Conservation (phyloP, 2,888 invertebrate species). For the Prenolepis imparis region DNA sequence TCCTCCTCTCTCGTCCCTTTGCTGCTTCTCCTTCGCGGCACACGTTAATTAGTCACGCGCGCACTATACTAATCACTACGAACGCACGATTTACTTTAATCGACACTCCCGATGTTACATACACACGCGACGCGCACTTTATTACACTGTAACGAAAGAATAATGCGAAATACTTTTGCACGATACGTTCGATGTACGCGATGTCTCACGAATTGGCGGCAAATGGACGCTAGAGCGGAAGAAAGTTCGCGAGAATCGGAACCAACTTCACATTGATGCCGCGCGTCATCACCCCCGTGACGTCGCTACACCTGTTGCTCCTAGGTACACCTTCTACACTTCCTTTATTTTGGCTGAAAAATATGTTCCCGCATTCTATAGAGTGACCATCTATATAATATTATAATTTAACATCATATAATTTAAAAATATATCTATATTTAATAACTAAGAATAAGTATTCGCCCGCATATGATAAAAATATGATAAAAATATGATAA, state of each 20-base stretch:
- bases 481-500: neutral
- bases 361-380: neutral
- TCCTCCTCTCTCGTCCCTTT: neutral
- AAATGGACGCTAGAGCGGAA: neutral
- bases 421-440: neutral
- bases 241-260: neutral
- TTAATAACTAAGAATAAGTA: neutral
- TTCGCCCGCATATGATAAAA: neutral
- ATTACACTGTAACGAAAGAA: neutral
- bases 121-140: neutral
- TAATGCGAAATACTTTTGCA: neutral
- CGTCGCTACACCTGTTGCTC: slow-evolving; percentile 2
- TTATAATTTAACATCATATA: too few relatives aligned
- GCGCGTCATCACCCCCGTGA: neutral
- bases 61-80: neutral
- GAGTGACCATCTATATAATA: neutral
- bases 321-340: neutral
- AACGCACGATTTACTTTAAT: neutral
- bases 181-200: neutral
- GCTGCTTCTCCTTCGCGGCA: neutral
- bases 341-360: neutral
- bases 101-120: neutral
- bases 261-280: neutral
- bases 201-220: neutral
- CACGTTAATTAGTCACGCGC: neutral